Conservation (phyloP, 1,140 invertebrate genomes). For the Drosophila kurseongensis region DNA sequence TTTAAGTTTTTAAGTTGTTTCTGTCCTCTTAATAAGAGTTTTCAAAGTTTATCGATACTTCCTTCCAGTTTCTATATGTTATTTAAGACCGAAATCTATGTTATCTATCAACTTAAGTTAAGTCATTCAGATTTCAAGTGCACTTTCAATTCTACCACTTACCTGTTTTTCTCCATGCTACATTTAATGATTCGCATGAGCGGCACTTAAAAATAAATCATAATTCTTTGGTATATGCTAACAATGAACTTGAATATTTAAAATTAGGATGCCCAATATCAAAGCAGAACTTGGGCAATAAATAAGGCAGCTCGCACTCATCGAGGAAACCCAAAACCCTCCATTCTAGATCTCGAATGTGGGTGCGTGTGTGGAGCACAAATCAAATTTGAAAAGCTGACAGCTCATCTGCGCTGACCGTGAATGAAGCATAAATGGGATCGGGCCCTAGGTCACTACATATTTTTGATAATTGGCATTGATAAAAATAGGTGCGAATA, state of each 20-base stretch:
- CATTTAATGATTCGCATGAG: not conserved
- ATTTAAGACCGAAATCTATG: not conserved
- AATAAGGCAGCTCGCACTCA: slow-evolving; percentile 38
- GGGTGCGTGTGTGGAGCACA: slow-evolving; percentile 38
- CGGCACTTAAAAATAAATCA: slow-evolving; percentile 42
- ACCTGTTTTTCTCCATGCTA: slow-evolving; percentile 17
- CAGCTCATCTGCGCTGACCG: slow-evolving; percentile 49
- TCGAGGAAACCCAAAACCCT: slow-evolving; percentile 31
- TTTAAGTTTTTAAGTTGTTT: no score
- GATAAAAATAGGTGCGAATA: slow-evolving; percentile 47
- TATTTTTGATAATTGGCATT: slow-evolving; percentile 62
- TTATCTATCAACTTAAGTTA: not conserved
- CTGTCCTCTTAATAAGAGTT: no score
- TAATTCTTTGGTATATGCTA: slow-evolving; percentile 31
- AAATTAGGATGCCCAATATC: slow-evolving; percentile 42
- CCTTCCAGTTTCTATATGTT: no score
- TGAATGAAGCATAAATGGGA: slow-evolving; percentile 51
- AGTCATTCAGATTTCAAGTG: not conserved
- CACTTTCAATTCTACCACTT: slow-evolving; percentile 2
- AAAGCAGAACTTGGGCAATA: slow-evolving; percentile 11
- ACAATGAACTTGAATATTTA: slow-evolving; percentile 70
- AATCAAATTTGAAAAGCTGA: slow-evolving; percentile 36
- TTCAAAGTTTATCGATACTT: no score
- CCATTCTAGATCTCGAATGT: not conserved
- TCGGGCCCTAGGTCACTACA: slow-evolving; percentile 42